A percentile compares a stretch with the other conserved stretches of the same genome.
Evolutionary conservation across 1,140 invertebrate genomes (phyloP).

Genomic region (Nymphalis io): DNA sequence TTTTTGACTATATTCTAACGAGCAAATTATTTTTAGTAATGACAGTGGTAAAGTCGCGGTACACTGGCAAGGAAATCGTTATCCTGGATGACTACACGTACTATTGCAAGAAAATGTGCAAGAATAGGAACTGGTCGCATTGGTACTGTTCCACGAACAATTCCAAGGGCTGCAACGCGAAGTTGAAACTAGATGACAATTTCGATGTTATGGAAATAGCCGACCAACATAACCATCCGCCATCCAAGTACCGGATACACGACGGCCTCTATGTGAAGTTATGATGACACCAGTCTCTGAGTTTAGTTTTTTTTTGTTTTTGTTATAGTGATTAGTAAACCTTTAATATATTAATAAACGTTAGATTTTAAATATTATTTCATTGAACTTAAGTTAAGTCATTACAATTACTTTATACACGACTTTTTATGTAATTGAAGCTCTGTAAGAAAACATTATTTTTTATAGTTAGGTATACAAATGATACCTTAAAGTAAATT

Average conservation of each 20-base stretch:
- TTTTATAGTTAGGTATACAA: no score
- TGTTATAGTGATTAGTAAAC: neutral
- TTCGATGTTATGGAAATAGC: conserved; percentile 46
- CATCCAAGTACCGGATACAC: conserved; percentile 54
- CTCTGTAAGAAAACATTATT: no score
- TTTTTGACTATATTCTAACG: neutral
- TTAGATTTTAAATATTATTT: neutral
- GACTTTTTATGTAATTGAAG: no score
- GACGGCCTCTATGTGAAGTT: conserved; percentile 57
- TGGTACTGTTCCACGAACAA: conserved; percentile 71
- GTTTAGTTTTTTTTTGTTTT: conserved; percentile 5
- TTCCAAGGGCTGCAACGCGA: conserved; percentile 64
- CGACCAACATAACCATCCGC: conserved; percentile 57
- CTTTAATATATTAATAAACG: neutral
- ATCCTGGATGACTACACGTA: conserved; percentile 66
- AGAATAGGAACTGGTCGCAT: conserved; percentile 49
- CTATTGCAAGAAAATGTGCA: conserved; percentile 61
- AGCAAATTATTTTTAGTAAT: conserved; percentile 51
- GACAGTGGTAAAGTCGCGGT: conserved; percentile 56
- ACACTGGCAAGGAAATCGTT: conserved; percentile 55
- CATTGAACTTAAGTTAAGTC: no score
- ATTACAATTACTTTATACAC: no score
- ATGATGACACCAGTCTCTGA: conserved; percentile 17
- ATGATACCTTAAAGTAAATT: no score
- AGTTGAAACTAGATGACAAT: conserved; percentile 55